phyloP scores from a whole-genome alignment of 64 coral and sea anemone species.

The Stichodactyla helianthus region DNA sequence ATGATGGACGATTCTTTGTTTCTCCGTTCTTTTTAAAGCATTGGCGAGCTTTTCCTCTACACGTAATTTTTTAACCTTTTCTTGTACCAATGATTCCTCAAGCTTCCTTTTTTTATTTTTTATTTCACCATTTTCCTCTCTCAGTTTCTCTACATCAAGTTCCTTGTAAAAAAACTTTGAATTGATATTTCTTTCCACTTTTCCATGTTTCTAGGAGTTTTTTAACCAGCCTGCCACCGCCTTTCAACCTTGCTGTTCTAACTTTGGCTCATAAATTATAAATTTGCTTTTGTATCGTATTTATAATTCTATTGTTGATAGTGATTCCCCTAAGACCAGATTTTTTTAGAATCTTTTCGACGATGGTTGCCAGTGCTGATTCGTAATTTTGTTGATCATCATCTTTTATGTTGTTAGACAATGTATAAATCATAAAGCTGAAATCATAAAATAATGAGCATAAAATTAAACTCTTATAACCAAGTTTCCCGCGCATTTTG shows the following conservation, averaged over 20 bases:
- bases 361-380: not conserved
- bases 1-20: no score
- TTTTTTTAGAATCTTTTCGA: no score
- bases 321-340: no score
- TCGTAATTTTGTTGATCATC: not conserved
- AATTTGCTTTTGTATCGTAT: conserved; percentile 13
- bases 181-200: not conserved
- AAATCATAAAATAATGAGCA: not conserved
- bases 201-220: not conserved
- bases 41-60: conserved; percentile 17
- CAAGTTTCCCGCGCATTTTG: not conserved
- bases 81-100: conserved; percentile 29
- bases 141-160: no score
- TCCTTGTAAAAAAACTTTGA: no score
- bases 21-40: conserved; percentile 22
- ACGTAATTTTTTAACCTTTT: conserved; percentile 22
- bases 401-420: not conserved
- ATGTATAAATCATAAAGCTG: not conserved
- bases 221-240: conserved; percentile 16
- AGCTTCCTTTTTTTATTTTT: not conserved
- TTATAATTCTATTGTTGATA: no score
- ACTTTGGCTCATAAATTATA: not conserved
- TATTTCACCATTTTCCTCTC: no score
- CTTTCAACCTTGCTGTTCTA: conserved; percentile 7
- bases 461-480: not conserved